Evolutionary conservation across 1,140 invertebrate genomes (phyloP).

Genomic region (Anoplophora glabripennis): DNA sequence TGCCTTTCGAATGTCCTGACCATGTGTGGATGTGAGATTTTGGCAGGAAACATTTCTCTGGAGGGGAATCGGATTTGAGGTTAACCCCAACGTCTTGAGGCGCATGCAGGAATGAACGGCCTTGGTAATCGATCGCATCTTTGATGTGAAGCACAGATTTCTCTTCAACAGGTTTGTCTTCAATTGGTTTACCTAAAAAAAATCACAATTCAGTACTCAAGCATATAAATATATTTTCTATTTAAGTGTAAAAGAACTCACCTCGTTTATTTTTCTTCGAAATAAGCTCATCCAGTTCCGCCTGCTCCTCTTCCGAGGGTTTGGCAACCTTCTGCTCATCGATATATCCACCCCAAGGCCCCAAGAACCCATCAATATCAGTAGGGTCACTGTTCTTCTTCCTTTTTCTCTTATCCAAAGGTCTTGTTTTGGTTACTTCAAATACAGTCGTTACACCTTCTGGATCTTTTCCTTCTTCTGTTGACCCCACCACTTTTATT

Average conservation of each 20-base stretch:
- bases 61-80: conserved; percentile 85
- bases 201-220: too few relatives aligned
- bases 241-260: too few relatives aligned
- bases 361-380: conserved; percentile 93
- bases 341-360: conserved; percentile 94
- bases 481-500: conserved; percentile 61
- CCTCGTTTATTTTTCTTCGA: conserved; percentile 87
- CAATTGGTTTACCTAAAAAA: conserved; percentile 60
- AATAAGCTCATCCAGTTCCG: conserved; percentile 90
- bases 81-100: conserved; percentile 96
- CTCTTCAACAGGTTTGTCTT: conserved; percentile 93
- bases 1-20: conserved; percentile 94
- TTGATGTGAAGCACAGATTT: conserved; percentile 94
- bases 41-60: conserved; percentile 95
- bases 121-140: conserved; percentile 94
- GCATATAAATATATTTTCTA: too few relatives aligned
- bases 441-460: conserved; percentile 76
- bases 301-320: conserved; percentile 88
- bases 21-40: conserved; percentile 96
- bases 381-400: conserved; percentile 85
- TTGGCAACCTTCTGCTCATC: conserved; percentile 87
- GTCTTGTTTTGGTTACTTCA: conserved; percentile 71
- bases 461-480: conserved; percentile 29
- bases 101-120: conserved; percentile 88
- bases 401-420: conserved; percentile 71